Base-by-base conservation (phyloP, 2,113 vertebrate genomes). In the Chaetodon trifascialis region DNA sequence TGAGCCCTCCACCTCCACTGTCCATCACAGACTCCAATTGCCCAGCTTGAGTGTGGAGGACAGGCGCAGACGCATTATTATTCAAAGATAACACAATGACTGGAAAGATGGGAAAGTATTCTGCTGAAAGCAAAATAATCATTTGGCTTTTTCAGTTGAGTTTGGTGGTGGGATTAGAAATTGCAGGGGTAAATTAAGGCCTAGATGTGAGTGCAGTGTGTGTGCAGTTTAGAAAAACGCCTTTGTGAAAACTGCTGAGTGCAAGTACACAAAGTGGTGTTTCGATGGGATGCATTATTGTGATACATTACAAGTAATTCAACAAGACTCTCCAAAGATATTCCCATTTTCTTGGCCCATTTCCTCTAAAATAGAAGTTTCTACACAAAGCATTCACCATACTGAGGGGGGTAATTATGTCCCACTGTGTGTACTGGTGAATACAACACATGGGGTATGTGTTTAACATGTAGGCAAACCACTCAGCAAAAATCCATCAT, bases 381-480 rank as follows among this genome's bases (percentile, higher is more conserved):
- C 6, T 36, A 5, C 60, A n/a, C 17, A 9, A 11, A 76, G n/a
- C 59, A n/a, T 23, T 67, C 40, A 17, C 15, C 4, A n/a, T 3
- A 0, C 17, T 40, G 65, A 67, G 68, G n/a, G 38, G 46, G 44
- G 62, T 65, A 25, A 63, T 55, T 82, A 0, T 49, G 34, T 46
- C 21, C 14, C 6, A 9, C 44, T 69, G n/a, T 80, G 65, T 68
- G 49, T 7, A n/a, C 49, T 76, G 44, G 23, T 73, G 52, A 82
- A 68, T 30, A 46, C 7, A 83, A 63, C 42, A 68, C 44, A 17
- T 72, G 58, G 68, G 23, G 38, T 66, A 67, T 71, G 67, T 75
- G 65, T 90, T 86, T 69, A 80, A 79, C 58, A 55, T 80, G 64
- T 73, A 76, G 56, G 51, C 58, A 90, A 88, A 82, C 25, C 30